Evolutionary conservation across 2,797 vertebrate genomes (phyloP).

Genomic region (Anabas testudineus): DNA sequence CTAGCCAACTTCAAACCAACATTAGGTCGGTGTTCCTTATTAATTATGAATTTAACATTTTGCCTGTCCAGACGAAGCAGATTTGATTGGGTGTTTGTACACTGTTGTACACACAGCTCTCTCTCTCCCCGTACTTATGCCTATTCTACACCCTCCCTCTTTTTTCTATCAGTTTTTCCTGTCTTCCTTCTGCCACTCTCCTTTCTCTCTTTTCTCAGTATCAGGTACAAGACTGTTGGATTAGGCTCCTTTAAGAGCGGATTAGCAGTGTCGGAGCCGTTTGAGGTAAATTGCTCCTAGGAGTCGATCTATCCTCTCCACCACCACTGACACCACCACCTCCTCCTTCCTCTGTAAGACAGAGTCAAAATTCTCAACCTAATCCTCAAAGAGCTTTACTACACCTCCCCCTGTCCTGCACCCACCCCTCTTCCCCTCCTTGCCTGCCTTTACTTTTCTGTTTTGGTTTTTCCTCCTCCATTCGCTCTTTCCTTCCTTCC

Average conservation of each 20-base stretch:
- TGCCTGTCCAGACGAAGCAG: not conserved
- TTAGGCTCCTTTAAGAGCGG: constrained; percentile 86
- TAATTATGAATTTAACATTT: constrained; percentile 11
- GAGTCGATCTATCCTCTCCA: constrained; percentile 69
- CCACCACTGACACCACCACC: constrained; percentile 35
- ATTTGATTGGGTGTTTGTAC: constrained; percentile 10
- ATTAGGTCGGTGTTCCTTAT: constrained; percentile 3
- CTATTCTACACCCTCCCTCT: constrained; percentile 7
- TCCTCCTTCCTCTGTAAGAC: constrained; percentile 63
- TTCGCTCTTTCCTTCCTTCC: constrained; percentile 8
- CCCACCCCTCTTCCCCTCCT: constrained; percentile 15
- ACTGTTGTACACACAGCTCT: too few relatives aligned
- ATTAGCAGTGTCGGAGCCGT: constrained; percentile 85
- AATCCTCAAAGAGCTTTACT: constrained; percentile 82
- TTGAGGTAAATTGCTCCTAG: constrained; percentile 86
- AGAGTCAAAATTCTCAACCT: constrained; percentile 82
- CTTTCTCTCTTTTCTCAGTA: constrained; percentile 66
- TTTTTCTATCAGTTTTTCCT: constrained; percentile 30
- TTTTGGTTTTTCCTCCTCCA: constrained; percentile 33
- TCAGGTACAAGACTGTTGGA: constrained; percentile 85
- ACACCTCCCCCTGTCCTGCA: constrained; percentile 55
- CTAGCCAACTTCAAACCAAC: constrained; percentile 4
- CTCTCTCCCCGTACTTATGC: not conserved
- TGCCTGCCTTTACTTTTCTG: constrained; percentile 33
- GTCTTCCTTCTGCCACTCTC: constrained; percentile 53